These are phyloP conservation scores for Tenthredo livida DNA, from an alignment of 2,888 invertebrate species.

Conservation along the genomic window DNA sequence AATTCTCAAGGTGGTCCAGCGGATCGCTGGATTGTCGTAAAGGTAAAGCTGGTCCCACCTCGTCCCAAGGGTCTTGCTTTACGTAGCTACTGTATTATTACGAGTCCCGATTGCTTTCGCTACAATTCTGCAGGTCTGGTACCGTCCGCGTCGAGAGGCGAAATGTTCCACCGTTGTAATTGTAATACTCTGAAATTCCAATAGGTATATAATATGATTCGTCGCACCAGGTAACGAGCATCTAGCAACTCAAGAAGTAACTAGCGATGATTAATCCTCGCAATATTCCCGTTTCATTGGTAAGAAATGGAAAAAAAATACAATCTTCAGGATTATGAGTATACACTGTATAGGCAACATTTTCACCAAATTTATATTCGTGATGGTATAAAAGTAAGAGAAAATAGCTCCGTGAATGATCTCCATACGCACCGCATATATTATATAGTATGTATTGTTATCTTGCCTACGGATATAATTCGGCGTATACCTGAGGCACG, in stretches of 20 bases:
- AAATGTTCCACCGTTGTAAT: neutral
- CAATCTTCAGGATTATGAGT: too few species aligned
- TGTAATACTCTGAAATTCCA: neutral
- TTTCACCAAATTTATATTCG: neutral
- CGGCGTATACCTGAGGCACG: neutral
- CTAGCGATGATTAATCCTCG: neutral
- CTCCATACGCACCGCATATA: neutral
- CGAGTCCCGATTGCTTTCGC: slow-evolving; percentile 3
- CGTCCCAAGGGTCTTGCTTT: slow-evolving; percentile 1
- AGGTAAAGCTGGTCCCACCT: neutral
- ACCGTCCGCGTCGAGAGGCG: neutral
- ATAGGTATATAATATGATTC: neutral
- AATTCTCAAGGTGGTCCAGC: neutral
- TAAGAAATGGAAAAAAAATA: too few species aligned
- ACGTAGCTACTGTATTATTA: slow-evolving; percentile 18
- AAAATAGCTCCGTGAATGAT: neutral
- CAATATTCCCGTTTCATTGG: neutral
- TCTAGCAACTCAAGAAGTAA: neutral
- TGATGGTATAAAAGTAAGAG: neutral
- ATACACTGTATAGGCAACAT: too few species aligned
- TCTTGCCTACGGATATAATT: neutral
- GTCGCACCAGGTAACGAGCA: neutral
- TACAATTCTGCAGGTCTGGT: neutral
- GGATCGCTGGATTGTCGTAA: slow-evolving; percentile 4
- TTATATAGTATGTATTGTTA: neutral